These are phyloP conservation scores for Ginglymostoma cirratum DNA, from an alignment of 2,113 vertebrate genomes.

Conservation along the genomic window DNA sequence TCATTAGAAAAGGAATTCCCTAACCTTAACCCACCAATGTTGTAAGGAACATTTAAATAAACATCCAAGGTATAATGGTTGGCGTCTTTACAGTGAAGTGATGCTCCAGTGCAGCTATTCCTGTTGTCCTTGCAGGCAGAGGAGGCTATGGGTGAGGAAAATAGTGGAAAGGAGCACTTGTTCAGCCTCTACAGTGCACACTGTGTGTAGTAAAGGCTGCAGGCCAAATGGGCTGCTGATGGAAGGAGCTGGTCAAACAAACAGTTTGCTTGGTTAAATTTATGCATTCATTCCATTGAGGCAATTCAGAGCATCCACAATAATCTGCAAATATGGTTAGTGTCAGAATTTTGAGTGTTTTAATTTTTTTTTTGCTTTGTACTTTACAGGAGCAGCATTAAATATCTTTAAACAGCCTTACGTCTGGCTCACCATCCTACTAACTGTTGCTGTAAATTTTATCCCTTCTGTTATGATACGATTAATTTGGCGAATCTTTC, in stretches of 20 bases:
- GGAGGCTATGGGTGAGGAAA: neutral
- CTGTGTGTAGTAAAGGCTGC: neutral
- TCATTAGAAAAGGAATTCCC: neutral
- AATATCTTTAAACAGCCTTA: slow-evolving; percentile 58
- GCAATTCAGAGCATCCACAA: neutral
- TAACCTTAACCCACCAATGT: neutral
- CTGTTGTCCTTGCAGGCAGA: neutral
- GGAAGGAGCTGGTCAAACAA: neutral
- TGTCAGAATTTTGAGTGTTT: neutral
- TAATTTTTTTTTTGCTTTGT: neutral
- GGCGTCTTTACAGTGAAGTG: neutral
- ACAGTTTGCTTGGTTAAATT: neutral
- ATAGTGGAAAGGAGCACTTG: neutral
- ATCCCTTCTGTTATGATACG: slow-evolving; percentile 59
- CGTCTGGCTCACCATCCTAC: slow-evolving; percentile 64
- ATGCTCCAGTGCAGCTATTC: neutral
- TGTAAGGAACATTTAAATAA: neutral
- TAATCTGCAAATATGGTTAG: neutral
- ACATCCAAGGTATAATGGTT: neutral
- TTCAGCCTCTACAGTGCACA: neutral
- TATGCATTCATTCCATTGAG: neutral
- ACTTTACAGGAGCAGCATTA: slow-evolving; percentile 57
- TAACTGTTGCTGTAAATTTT: slow-evolving; percentile 60
- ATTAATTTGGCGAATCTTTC: slow-evolving; percentile 46
- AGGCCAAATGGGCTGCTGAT: neutral